A percentile compares a stretch with the other conserved stretches of the same genome.
Conservation (phyloP, 2,888 invertebrate species). For the Hipparchia sbordonii region DNA sequence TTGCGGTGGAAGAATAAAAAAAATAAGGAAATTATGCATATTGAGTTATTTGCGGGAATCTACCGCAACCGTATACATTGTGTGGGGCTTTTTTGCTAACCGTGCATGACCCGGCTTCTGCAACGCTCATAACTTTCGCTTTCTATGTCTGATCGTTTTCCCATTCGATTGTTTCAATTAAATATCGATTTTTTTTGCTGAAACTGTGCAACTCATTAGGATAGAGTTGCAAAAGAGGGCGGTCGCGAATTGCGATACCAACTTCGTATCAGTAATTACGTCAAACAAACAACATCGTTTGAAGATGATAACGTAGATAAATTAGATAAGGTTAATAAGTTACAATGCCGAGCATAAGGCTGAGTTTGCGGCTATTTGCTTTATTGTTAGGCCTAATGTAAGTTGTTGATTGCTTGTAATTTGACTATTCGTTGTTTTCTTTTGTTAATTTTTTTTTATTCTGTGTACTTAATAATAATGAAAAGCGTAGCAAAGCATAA, state of each 20-base stretch:
- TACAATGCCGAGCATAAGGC: too few relatives aligned
- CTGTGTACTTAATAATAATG: too few relatives aligned
- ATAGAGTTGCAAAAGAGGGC: slow-evolving; percentile 10
- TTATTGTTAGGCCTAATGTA: too few relatives aligned
- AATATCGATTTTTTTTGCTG: slow-evolving; percentile 18
- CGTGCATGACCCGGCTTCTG: slow-evolving; percentile 24
- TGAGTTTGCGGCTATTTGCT: too few relatives aligned
- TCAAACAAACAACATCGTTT: not conserved
- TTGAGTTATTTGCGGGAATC: slow-evolving; percentile 31
- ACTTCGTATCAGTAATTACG: slow-evolving; percentile 1
- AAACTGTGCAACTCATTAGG: slow-evolving; percentile 12
- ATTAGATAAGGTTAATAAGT: not conserved
- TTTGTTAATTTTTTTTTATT: too few relatives aligned
- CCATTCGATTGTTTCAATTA: slow-evolving; percentile 23
- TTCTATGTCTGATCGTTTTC: slow-evolving; percentile 28
- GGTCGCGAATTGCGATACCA: not conserved
- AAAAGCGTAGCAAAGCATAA: too few relatives aligned
- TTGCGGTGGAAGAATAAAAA: slow-evolving; percentile 15
- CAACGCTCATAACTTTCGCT: slow-evolving; percentile 20
- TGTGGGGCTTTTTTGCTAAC: slow-evolving; percentile 19
- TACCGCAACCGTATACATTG: slow-evolving; percentile 30
- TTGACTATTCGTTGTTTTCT: too few relatives aligned
- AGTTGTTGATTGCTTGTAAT: too few relatives aligned
- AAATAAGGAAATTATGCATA: slow-evolving; percentile 36
- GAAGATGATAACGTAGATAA: slow-evolving; percentile 2